phyloP scores from a whole-genome alignment of 2,888 invertebrate genomes.

The Heliconius cydno region DNA sequence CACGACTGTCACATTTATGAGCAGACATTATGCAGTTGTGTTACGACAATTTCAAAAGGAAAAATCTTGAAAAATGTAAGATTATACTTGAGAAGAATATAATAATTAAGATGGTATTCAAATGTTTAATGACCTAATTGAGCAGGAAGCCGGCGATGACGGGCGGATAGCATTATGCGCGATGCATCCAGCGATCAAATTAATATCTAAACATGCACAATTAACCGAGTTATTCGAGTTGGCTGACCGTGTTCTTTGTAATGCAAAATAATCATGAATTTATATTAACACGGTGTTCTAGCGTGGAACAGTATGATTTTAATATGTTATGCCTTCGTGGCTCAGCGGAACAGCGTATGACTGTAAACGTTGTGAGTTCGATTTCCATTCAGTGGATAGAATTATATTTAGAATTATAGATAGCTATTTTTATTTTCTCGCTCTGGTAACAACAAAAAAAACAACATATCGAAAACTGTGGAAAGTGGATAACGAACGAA shows the following conservation, averaged over 20 bases:
- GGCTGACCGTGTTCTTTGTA: constrained; percentile 63
- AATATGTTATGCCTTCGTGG: not conserved
- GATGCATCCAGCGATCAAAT: constrained; percentile 49
- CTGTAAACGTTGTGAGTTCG: not conserved
- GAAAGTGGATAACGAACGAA: too few species aligned
- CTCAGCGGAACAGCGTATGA: not conserved
- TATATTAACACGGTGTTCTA: not conserved
- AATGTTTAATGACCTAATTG: constrained; percentile 39
- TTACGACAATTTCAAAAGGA: too few species aligned
- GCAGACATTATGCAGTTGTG: too few species aligned
- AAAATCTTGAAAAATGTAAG: not conserved
- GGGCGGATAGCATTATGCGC: constrained; percentile 45
- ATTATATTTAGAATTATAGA: too few species aligned
- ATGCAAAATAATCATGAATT: constrained; percentile 33
- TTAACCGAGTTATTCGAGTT: constrained; percentile 63
- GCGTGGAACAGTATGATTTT: not conserved
- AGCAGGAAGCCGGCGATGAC: constrained; percentile 47
- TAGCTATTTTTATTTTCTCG: not conserved
- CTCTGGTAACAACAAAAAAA: not conserved
- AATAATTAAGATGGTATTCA: constrained; percentile 23
- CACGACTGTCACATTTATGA: too few species aligned
- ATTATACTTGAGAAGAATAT: not conserved
- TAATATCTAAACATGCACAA: constrained; percentile 55
- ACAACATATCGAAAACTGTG: too few species aligned
- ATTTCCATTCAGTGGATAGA: not conserved